Conservation (phyloP, 2,797 vertebrate species). For the Petrocephalus sullivani region DNA sequence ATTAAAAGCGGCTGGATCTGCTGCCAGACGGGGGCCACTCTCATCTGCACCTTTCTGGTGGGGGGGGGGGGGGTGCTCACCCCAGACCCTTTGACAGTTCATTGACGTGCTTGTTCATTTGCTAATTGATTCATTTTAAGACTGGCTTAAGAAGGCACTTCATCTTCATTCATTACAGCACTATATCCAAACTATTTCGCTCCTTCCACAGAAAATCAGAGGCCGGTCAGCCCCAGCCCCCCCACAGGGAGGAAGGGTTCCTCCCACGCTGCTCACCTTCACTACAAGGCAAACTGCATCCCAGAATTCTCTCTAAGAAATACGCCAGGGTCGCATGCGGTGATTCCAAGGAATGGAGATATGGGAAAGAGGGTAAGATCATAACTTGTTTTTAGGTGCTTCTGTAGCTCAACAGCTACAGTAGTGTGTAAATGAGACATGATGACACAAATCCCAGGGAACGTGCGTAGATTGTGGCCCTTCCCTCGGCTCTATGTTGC, state of each 20-base stretch:
- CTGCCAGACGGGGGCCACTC: background rate
- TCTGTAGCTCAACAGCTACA: background rate
- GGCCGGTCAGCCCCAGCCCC: background rate
- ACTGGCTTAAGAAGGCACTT: background rate
- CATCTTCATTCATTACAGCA: background rate
- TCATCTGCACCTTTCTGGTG: background rate
- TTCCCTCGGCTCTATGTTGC: too few species aligned
- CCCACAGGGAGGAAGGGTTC: background rate
- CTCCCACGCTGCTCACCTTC: background rate
- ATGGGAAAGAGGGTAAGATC: background rate
- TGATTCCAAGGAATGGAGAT: background rate
- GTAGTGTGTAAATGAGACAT: too few species aligned
- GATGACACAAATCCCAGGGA: too few species aligned
- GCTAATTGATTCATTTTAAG: background rate
- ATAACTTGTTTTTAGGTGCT: background rate
- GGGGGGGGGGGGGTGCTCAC: background rate
- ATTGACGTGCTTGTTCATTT: background rate
- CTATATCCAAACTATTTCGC: background rate
- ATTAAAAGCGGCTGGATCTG: background rate
- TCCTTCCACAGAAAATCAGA: background rate
- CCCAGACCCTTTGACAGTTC: background rate
- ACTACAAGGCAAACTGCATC: background rate
- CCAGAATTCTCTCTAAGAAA: background rate
- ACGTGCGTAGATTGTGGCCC: too few species aligned
- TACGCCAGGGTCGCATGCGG: background rate